These are phyloP conservation scores for Phacellophora camtschatica DNA, from an alignment of 30 jellyfish, hydroid and myxozoan species.

Conservation along the genomic window DNA sequence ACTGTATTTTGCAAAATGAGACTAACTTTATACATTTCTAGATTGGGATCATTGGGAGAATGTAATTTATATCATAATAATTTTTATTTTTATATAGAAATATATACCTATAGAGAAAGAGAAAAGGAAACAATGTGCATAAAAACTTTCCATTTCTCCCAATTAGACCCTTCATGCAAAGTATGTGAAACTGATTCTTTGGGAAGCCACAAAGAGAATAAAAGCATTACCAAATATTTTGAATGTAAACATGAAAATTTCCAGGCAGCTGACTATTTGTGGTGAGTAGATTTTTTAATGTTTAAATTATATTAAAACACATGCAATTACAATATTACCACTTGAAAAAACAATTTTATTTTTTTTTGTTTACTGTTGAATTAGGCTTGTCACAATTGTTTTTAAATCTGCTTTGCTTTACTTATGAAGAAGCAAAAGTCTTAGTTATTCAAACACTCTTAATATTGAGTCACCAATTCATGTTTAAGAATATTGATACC, in stretches of 20 bases:
- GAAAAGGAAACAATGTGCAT: too few species aligned
- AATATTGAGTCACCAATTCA: too few species aligned
- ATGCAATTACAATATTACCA: neutral
- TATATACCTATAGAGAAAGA: too few species aligned
- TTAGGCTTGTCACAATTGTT: too few species aligned
- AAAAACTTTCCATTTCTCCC: too few species aligned
- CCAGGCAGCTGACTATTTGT: constrained; percentile 65
- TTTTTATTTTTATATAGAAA: too few species aligned
- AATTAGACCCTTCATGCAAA: constrained; percentile 74
- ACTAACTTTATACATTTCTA: too few species aligned
- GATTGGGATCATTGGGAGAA: too few species aligned
- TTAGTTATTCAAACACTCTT: too few species aligned
- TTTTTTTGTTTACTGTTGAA: neutral
- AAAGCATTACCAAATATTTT: constrained; percentile 51
- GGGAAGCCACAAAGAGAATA: constrained; percentile 59
- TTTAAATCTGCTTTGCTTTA: neutral
- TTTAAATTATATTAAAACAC: neutral
- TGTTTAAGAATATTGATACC: neutral
- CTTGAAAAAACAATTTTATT: neutral
- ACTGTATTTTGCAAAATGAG: too few species aligned
- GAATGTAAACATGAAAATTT: constrained; percentile 45
- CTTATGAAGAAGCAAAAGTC: too few species aligned
- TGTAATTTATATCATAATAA: too few species aligned
- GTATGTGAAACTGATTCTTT: constrained; percentile 63
- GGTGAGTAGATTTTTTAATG: constrained; percentile 16